Base-by-base conservation (phyloP, 2,888 invertebrate genomes). In the Yponomeuta evonymella region DNA sequence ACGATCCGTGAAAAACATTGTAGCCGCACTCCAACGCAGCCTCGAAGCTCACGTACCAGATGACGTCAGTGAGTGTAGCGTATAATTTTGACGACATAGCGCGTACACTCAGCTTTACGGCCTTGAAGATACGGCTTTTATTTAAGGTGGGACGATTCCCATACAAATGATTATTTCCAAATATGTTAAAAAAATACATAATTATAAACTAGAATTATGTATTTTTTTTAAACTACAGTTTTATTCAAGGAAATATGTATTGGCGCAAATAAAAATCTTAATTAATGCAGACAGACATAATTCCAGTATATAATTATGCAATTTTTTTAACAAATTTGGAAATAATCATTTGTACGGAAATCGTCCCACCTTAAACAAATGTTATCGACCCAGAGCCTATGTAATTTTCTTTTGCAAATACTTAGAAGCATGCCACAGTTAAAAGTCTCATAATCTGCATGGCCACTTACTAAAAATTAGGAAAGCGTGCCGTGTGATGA, bases 381-480 rank as follows among this genome's bases (percentile, higher is more conserved):
- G 11, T 65, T 30, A 12, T 10, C 12, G 65, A 23, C 65, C 10
- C 8, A 6, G 29, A 11, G 29, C 11, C 48, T 10, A 8, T 67
- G 48, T 58, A 69, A 69, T 69, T 69, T 33, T 15, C 58, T 51
- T 69, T 12, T 30, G 58, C 67, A 67, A 23, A 67, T 68, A 43
- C 43, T 43, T 8, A 43, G 43, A 8, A 33, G 33, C 33, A 33
- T 33, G 5, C 33, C 33, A 33, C 33, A 43, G 43, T 5, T 43
- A 43, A 6, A 43, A 73, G 69, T 74, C 74, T 74, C 75, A 73
- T 84, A 83, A 85, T 81, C 77, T 81, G 71, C 72, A 74, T 75
- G 78, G 74, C 80, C 83, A 79, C 81, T 86, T 84, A 83, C 82
- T 82, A 82, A 83, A 83, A 81, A 83, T 82, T 80, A 81, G 79